A percentile compares a stretch with the other conserved stretches of the same genome.
Conservation (phyloP, 1,140 invertebrate genomes). For the Conus betulinus region DNA sequence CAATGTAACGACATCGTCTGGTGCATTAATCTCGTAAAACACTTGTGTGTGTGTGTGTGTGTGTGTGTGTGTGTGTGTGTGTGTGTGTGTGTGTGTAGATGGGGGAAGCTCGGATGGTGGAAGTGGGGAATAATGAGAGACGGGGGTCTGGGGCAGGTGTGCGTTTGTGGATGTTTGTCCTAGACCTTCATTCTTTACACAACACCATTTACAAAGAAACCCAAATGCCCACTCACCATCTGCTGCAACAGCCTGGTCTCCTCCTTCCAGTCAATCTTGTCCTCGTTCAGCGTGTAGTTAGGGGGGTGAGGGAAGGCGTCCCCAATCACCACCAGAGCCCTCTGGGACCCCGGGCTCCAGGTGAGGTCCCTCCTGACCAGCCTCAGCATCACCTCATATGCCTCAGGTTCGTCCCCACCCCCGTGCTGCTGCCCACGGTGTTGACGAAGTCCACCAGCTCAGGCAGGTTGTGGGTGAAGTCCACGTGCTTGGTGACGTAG, state of each 20-base stretch:
- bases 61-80: background rate
- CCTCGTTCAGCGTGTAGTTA: constrained; percentile 54
- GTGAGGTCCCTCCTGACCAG: constrained; percentile 46
- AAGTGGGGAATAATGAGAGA: too few relatives aligned
- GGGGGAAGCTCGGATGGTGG: too few relatives aligned
- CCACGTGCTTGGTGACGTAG: constrained; percentile 66
- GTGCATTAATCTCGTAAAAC: too few relatives aligned
- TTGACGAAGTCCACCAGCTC: constrained; percentile 64
- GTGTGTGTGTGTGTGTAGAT: background rate
- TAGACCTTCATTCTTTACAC: background rate
- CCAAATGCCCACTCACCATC: constrained; percentile 16
- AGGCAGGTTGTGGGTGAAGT: constrained; percentile 55
- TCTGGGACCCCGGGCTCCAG: constrained; percentile 61
- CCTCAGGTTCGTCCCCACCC: constrained; percentile 64
- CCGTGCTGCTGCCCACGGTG: constrained; percentile 61
- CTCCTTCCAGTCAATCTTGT: constrained; percentile 65
- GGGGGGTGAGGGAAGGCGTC: constrained; percentile 68
- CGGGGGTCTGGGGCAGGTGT: too few relatives aligned
- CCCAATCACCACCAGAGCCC: constrained; percentile 70
- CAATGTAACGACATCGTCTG: background rate
- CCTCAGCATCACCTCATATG: constrained; percentile 64
- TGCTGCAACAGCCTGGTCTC: constrained; percentile 45
- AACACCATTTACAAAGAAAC: background rate
- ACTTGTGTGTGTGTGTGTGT: background rate
- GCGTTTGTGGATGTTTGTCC: too few relatives aligned